phyloP scores from a whole-genome alignment of 2,797 vertebrate genomes.

The Leptoclinus maculatus region DNA sequence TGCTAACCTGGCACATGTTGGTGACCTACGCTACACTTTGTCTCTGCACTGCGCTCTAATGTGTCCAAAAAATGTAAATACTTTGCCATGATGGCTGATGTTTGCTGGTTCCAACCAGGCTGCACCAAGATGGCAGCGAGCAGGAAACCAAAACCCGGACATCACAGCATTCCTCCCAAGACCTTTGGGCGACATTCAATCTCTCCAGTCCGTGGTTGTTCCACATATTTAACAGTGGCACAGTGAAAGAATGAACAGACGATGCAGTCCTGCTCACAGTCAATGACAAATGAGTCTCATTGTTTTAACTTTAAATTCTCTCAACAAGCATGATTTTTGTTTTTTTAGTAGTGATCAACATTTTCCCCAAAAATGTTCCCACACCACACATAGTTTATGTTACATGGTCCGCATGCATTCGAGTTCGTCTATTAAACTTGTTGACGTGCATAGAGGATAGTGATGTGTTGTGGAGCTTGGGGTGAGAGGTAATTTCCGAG shows the following conservation, averaged over 20 bases:
- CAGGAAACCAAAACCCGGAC: constrained; percentile 26
- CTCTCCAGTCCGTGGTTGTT: constrained; percentile 7
- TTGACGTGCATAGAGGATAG: constrained; percentile 40
- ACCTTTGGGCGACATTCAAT: constrained; percentile 21
- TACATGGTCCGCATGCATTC: not conserved
- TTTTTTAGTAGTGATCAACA: not conserved
- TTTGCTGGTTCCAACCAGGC: constrained; percentile 2
- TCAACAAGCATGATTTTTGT: not conserved
- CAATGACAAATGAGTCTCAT: constrained; percentile 4
- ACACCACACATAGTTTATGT: not conserved
- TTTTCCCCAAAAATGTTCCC: not conserved
- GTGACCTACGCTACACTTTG: not conserved
- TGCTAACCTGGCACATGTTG: not conserved
- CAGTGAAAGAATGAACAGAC: not conserved
- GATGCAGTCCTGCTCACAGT: not conserved
- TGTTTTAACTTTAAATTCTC: not conserved
- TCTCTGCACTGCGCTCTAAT: too few relatives aligned
- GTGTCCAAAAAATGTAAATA: not conserved
- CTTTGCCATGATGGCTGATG: constrained; percentile 1
- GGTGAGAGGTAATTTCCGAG: constrained; percentile 63
- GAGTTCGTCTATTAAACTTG: constrained; percentile 27
- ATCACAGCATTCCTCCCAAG: constrained; percentile 17
- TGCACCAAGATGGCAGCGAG: constrained; percentile 26
- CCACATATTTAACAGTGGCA: not conserved
- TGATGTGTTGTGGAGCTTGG: constrained; percentile 38